Percentiles rank a stretch among this genome's conserved stretches.
Evolutionary conservation across 2,113 vertebrate species (phyloP).

Genomic region (Lethenteron reissneri): DNA sequence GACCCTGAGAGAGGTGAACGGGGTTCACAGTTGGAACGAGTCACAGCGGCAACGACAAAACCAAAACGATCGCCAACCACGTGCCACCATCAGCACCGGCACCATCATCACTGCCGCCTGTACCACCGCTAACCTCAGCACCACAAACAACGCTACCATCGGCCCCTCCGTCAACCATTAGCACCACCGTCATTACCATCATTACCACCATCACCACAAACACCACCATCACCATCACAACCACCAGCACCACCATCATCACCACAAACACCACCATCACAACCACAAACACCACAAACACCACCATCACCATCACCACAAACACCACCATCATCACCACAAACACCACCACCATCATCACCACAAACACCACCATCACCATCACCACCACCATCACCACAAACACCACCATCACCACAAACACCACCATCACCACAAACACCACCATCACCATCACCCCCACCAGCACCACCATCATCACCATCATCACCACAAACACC

Average conservation of each 20-base stretch:
- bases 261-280: background rate
- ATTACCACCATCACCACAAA: background rate
- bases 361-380: background rate
- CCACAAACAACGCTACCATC: background rate
- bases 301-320: background rate
- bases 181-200: background rate
- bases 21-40: background rate
- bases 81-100: background rate
- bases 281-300: background rate
- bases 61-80: background rate
- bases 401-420: background rate
- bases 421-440: background rate
- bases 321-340: background rate
- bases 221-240: background rate
- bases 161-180: background rate
- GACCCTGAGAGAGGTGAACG: constrained; percentile 35
- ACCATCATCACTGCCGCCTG: background rate
- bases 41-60: background rate
- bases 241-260: background rate
- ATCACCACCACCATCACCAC: background rate
- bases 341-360: background rate
- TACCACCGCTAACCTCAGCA: background rate
- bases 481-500: background rate
- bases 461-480: background rate
- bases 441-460: background rate